Base-by-base conservation (phyloP, 2,797 vertebrate genomes). In the Ara ararauna region DNA sequence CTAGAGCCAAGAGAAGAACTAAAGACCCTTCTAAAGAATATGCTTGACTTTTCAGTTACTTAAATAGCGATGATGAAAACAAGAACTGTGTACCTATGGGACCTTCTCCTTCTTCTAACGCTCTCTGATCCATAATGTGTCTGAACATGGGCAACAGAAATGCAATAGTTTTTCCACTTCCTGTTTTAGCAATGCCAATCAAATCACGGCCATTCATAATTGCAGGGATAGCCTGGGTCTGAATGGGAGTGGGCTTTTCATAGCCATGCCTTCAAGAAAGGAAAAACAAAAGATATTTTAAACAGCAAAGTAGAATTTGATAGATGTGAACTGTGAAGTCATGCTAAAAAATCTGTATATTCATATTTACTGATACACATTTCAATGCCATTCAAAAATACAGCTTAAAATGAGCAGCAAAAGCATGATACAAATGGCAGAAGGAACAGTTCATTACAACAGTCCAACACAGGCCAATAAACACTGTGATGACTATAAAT, bases 111-210 rank as follows among this genome's bases (percentile, higher is more conserved):
- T 99, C 99, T 95, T 99, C 99, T 96, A 99, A 96, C 0, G 98
- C 98, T 94, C 99, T 98, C 97, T 99, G 99, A 97, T 99, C 99
- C 99, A 99, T 99, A 83, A 99, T 99, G 97, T 99, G 99, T 81
- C 99, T 98, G 97, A 99, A 99, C 99, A 99, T 99, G 73, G 99
- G 99, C 93, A 99, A 97, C 20, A 99, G 98, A 97, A 99, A 99
- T 13, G 99, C 99, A 58, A 99, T 99, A 10, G 99, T 99, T 96
- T 99, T 99, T 24, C 99, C 99, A 5, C 99, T 99, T 97, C 99
- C 99, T 1, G 99, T 99, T 97, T 99, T 99, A 30, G 99, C 99
- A 65, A 99, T 99, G 80, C 99, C 99, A 40, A 99, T 99, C 93
- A 99, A 97, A 96, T 99, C 99, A 34, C 99, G 97, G 44, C 99